Percentiles rank a stretch among this genome's conserved stretches.
Conservation (phyloP, 2,797 vertebrate genomes). For the Mionectes olivaceus region DNA sequence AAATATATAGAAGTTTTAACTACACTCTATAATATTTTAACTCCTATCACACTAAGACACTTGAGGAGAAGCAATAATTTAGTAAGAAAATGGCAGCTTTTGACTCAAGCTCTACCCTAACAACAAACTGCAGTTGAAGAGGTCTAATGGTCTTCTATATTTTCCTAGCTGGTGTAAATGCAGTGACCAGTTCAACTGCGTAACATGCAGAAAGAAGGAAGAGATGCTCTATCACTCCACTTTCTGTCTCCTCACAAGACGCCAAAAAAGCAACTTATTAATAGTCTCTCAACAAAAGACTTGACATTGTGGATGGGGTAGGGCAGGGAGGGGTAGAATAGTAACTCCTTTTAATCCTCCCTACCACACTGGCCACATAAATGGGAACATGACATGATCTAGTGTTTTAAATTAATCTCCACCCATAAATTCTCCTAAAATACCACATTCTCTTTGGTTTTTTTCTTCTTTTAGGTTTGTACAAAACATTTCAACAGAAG, state of each 20-base stretch:
- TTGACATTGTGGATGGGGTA: neutral
- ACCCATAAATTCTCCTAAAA: conserved; percentile 6
- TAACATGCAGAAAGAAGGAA: neutral
- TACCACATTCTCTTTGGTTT: neutral
- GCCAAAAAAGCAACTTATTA: neutral
- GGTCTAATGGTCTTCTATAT: neutral
- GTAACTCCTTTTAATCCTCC: neutral
- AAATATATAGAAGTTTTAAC: neutral
- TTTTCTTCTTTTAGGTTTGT: neutral
- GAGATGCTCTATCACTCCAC: neutral
- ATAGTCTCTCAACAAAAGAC: neutral
- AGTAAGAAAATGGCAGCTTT: neutral
- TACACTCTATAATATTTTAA: neutral
- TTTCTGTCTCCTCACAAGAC: neutral
- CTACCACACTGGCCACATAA: neutral
- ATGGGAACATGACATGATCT: neutral
- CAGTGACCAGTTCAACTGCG: neutral
- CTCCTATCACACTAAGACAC: neutral
- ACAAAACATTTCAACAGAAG: conserved; percentile 25
- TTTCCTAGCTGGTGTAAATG: neutral
- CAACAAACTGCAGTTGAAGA: neutral
- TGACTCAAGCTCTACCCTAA: neutral
- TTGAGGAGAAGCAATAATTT: neutral
- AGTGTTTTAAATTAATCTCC: conserved; percentile 2
- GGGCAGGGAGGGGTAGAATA: neutral